Conservation (phyloP, 2,888 invertebrate genomes). For the Drosophila monieri region DNA sequence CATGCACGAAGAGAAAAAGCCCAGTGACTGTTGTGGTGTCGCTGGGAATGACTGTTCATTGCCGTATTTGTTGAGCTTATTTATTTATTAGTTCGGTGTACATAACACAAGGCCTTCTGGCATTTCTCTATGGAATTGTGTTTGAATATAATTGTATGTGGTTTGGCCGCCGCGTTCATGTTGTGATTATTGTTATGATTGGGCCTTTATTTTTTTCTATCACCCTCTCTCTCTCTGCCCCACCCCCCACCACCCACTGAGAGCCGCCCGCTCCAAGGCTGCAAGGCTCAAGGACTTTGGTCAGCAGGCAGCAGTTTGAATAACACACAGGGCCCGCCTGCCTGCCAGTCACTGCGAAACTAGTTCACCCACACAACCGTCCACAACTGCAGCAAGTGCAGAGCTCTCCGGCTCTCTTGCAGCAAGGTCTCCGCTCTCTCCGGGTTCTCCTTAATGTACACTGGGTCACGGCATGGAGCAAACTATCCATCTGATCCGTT, state of each 20-base stretch:
- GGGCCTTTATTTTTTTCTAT: neutral
- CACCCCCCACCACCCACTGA: slow-evolving; percentile 8
- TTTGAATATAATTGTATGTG: slow-evolving; percentile 8
- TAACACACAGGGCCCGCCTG: neutral
- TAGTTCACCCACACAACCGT: slow-evolving; percentile 30
- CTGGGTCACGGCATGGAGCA: neutral
- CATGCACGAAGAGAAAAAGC: slow-evolving; percentile 11
- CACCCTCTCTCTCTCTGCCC: slow-evolving; percentile 16
- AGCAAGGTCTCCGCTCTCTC: neutral
- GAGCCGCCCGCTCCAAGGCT: neutral
- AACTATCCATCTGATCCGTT: neutral
- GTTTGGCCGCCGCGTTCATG: slow-evolving; percentile 7
- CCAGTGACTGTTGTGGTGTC: neutral
- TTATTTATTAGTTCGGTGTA: slow-evolving; percentile 1
- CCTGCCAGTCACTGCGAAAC: slow-evolving; percentile 41
- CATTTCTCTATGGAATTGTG: slow-evolving; percentile 19
- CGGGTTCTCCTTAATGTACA: neutral
- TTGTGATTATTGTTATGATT: slow-evolving; percentile 39
- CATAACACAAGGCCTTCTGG: slow-evolving; percentile 1
- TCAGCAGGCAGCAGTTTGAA: slow-evolving; percentile 3
- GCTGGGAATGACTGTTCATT: neutral
- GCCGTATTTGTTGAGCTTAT: neutral
- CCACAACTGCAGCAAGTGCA: slow-evolving; percentile 25
- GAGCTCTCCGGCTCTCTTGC: slow-evolving; percentile 12
- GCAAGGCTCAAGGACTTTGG: slow-evolving; percentile 31